These are phyloP conservation scores for Bombylius major DNA, from an alignment of 2,888 invertebrate species.

Conservation along the genomic window DNA sequence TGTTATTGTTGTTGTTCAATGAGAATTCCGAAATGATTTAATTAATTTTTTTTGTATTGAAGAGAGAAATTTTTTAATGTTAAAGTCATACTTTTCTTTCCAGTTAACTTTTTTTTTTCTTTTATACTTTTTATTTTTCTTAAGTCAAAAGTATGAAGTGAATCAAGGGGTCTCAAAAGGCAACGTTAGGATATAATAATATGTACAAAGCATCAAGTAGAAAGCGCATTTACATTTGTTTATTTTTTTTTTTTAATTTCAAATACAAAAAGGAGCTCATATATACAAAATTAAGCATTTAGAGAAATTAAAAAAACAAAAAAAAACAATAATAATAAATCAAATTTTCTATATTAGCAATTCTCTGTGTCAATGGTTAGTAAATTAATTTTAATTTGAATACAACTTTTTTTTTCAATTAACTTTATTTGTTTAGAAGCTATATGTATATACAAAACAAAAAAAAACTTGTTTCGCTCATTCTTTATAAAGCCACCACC, in stretches of 20 bases:
- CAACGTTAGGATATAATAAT: neutral
- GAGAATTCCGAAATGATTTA: no score
- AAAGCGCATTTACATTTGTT: no score
- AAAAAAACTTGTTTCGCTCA: no score
- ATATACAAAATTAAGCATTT: neutral
- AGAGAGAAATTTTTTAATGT: slow-evolving; percentile 13
- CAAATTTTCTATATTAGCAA: no score
- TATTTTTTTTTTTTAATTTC: no score
- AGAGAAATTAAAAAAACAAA: no score
- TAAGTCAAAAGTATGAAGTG: neutral
- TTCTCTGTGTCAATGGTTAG: neutral
- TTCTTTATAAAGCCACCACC: neutral
- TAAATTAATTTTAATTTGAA: neutral
- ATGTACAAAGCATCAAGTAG: no score
- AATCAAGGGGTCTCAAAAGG: neutral
- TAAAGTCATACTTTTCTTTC: slow-evolving; percentile 12
- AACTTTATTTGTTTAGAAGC: neutral
- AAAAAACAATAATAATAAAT: no score
- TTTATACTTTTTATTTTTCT: neutral
- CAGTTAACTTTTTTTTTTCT: slow-evolving; percentile 1
- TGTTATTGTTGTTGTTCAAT: neutral
- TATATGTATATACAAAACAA: no score
- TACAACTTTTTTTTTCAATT: no score
- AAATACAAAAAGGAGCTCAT: neutral
- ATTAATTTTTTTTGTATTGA: neutral